Base-by-base conservation (phyloP, 2,888 invertebrate species). In the Timema cristinae region DNA sequence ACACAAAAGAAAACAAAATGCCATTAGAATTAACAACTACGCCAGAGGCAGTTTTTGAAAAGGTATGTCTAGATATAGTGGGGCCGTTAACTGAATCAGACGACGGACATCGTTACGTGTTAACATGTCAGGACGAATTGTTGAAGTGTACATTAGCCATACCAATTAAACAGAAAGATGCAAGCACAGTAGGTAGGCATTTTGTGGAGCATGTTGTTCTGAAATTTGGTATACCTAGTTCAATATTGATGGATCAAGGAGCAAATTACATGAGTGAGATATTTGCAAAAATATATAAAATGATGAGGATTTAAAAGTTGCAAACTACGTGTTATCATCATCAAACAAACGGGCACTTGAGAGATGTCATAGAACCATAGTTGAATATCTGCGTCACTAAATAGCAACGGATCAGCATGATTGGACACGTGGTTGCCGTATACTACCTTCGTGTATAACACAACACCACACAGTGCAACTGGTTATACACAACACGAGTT, bases 401-500 rank as follows among this genome's bases (percentile, higher is more conserved):
- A 61, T 61, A 10, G 61, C 61, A 9, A 16, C 8, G 9, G 47
- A 61, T 47, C 61, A 61, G 5, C 6, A 47, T 15, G 15, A 61
- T 47, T 61, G 61, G 61, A 61, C 15, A 61, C 5, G 6, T 61
- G 16, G 9, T 6, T 61, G 6, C 9, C 15, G 6, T 9, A 61
- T 61, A 47, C 61, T 7, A 15, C 61, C 5, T 61, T 61, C 11
- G 61, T 61, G 61, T 47, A 61, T 16, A 61, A 61, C 61, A 61
- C 61, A 8, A 61, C 61, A 16, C 61, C 61, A 16, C 61, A 61
- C 11, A 11, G 47, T 7, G 15, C 61, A 5, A 61, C 15, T 47
- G 61, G 9, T 5, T 15, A 47, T 15, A 61, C 61, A 6, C 7
- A 16, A 7, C 9, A 61, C 11, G 32, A 61, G 47, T 7, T 61